Base-by-base conservation (phyloP, 2,113 vertebrate species). In the Uropsilus gracilis region DNA sequence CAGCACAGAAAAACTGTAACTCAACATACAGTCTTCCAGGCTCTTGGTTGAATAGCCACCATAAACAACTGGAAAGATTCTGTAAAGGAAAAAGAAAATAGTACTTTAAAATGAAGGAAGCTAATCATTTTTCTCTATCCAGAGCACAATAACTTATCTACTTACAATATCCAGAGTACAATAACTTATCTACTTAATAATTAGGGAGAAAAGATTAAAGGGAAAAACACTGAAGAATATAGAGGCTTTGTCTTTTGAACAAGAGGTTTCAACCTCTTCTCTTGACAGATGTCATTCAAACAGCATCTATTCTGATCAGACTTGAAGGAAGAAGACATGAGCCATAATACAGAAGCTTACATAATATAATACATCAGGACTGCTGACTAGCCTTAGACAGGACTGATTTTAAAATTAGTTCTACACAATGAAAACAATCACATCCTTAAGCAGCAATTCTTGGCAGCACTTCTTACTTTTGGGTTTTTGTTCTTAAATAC, bases 1-100 rank as follows among this genome's bases (percentile, higher is more conserved):
- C 98, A 34, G 99, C 99, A 97, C 99, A 99, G 98, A 99, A 99
- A 98, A 99, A 99, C 97, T 99, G 99, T 97, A 99, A 96, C 95
- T 99, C 99, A 96, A 99, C 97, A 94, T 99, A 99, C 0, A 99
- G 99, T 90, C 98, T 98, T 48, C 99, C 99, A 78, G 99, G 99
- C 90, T 98, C 98, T 11, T 95, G 98, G 95, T 99, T 99, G 94
- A 99, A 99, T 44, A 99, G 98, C 99, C 99, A 98, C 99, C 99
- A 99, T 89, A 99, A 98, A 94, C 99, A 99, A 96, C 99, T 99
- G 87, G 99, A 99, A 75, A 99, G 97, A 98, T 99, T 99, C 99
- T 99, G 96, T 73, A 93, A 98, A 95, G 53, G 80, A 95, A 96
- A 80, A 91, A 78, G 64, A 77, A 34, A 76, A 86, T 7, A 68